phyloP scores from a whole-genome alignment of 1,140 invertebrate species.

The Anastrepha obliqua region DNA sequence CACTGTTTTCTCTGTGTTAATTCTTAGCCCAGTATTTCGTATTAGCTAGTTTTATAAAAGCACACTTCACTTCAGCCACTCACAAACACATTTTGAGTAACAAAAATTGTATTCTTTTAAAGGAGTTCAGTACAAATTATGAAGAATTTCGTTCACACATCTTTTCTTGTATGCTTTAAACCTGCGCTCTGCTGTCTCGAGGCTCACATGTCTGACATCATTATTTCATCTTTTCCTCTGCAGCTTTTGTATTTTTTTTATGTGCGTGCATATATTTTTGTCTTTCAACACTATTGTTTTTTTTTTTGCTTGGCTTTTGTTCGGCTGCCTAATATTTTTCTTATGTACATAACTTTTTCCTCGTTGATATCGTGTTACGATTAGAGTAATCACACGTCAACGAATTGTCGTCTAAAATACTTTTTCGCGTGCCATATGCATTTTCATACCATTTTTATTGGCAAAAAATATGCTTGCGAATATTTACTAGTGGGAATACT shows the following conservation, averaged over 20 bases:
- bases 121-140: no score
- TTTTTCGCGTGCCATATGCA: constrained; percentile 53
- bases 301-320: neutral
- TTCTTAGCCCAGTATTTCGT: no score
- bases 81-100: no score
- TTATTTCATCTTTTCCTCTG: neutral
- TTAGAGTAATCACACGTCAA: constrained; percentile 54
- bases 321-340: neutral
- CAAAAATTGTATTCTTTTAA: no score
- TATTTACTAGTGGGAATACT: no score
- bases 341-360: neutral
- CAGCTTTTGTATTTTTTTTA: neutral
- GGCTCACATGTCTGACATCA: constrained; percentile 21
- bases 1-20: no score
- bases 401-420: constrained; percentile 51
- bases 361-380: constrained; percentile 50
- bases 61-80: no score
- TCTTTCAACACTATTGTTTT: neutral
- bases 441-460: constrained; percentile 20
- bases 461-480: neutral
- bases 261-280: neutral
- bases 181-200: no score
- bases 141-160: no score
- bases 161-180: no score
- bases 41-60: no score